Percentiles rank a stretch among this genome's conserved stretches.
These are phyloP conservation scores for Tapirus indicus DNA, from an alignment of 2,797 vertebrate species.

Conservation along the genomic window DNA sequence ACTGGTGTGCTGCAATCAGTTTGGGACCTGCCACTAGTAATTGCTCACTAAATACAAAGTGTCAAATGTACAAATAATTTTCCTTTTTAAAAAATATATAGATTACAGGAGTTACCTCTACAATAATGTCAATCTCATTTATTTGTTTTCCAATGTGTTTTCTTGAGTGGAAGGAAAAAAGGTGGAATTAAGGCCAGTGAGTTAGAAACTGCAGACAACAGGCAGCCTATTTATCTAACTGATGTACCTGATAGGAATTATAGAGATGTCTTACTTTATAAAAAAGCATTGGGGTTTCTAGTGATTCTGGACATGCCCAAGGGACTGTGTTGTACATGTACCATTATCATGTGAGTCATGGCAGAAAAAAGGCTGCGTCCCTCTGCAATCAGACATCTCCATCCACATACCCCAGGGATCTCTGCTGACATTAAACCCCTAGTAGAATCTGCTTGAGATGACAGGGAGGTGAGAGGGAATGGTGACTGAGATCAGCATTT, in stretches of 20 bases:
- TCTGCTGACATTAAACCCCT: neutral
- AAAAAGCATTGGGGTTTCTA: neutral
- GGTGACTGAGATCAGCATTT: neutral
- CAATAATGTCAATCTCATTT: neutral
- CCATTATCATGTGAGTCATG: neutral
- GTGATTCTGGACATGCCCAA: neutral
- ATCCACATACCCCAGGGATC: neutral
- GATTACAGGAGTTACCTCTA: neutral
- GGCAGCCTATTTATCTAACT: neutral
- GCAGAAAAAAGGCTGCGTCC: neutral
- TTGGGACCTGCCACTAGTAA: neutral
- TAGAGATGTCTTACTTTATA: neutral
- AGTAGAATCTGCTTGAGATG: neutral
- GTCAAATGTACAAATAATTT: neutral
- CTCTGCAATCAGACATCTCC: neutral
- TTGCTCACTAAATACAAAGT: neutral
- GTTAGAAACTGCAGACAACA: neutral
- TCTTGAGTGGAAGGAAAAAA: constrained; percentile 25
- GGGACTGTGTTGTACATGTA: neutral
- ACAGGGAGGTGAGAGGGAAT: neutral
- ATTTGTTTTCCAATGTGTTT: neutral
- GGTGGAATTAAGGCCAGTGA: neutral
- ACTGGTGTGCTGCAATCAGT: neutral
- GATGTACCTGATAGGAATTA: neutral
- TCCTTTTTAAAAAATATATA: neutral